Evolutionary conservation across 2,113 vertebrate species (phyloP).

Genomic region (Pterophyllum scalare): DNA sequence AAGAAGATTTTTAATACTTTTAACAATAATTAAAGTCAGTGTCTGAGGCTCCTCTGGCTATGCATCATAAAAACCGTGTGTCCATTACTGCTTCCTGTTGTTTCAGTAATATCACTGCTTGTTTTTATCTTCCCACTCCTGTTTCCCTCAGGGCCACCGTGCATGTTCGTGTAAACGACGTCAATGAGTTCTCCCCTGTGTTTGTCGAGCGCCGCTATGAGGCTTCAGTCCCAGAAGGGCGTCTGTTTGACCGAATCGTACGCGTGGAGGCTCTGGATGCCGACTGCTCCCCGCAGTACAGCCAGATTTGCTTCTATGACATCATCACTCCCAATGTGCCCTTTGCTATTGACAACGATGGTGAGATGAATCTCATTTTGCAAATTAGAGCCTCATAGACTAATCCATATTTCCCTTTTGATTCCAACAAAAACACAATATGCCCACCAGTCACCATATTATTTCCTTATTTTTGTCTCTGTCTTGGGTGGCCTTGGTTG

Average conservation of each 20-base stretch:
- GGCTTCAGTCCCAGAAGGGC: slow-evolving; percentile 92
- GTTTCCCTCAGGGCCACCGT: slow-evolving; percentile 88
- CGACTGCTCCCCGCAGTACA: slow-evolving; percentile 97
- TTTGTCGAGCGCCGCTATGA: slow-evolving; percentile 94
- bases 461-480: neutral
- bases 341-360: slow-evolving; percentile 96
- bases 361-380: slow-evolving; percentile 78
- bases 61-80: neutral
- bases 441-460: neutral
- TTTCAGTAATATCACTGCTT: slow-evolving; percentile 5
- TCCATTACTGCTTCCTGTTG: slow-evolving; percentile 2
- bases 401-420: neutral
- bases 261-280: slow-evolving; percentile 95
- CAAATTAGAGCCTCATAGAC: neutral
- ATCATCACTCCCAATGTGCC: slow-evolving; percentile 97
- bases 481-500: neutral
- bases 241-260: slow-evolving; percentile 92
- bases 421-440: slow-evolving; percentile 2
- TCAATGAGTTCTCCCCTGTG: slow-evolving; percentile 97
- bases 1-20: neutral
- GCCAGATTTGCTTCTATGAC: slow-evolving; percentile 99
- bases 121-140: slow-evolving; percentile 9
- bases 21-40: neutral
- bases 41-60: neutral
- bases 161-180: slow-evolving; percentile 95